Conservation (phyloP, 2,113 vertebrate genomes). For the Trogon surrucura region DNA sequence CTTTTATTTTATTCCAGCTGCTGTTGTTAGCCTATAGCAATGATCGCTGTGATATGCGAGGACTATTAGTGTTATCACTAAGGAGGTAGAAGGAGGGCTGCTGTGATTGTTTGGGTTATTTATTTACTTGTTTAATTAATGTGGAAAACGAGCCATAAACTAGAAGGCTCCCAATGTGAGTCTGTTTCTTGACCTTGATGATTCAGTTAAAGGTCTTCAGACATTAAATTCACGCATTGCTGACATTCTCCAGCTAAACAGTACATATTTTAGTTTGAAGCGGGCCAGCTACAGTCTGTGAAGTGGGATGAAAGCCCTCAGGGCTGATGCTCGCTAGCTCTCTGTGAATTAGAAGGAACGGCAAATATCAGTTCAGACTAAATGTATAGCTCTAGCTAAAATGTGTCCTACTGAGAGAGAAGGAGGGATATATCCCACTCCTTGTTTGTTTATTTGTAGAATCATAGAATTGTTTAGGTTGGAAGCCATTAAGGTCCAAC, state of each 20-base stretch:
- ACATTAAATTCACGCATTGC: constrained; percentile 2
- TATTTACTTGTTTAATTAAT: constrained; percentile 16
- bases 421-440: neutral
- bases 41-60: neutral
- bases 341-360: neutral
- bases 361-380: neutral
- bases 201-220: constrained; percentile 5
- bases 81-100: neutral
- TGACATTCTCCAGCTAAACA: neutral
- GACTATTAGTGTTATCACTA: neutral
- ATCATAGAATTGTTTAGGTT: neutral
- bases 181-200: constrained; percentile 6
- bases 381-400: neutral
- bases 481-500: neutral
- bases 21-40: neutral
- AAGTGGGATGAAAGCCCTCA: neutral
- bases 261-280: neutral
- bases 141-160: neutral
- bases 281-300: neutral
- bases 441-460: neutral
- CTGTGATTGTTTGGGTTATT: neutral
- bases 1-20: neutral
- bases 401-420: neutral
- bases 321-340: neutral
- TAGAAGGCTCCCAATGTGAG: neutral